phyloP scores from a whole-genome alignment of 1,140 invertebrate species.

The Bombus consobrinus region DNA sequence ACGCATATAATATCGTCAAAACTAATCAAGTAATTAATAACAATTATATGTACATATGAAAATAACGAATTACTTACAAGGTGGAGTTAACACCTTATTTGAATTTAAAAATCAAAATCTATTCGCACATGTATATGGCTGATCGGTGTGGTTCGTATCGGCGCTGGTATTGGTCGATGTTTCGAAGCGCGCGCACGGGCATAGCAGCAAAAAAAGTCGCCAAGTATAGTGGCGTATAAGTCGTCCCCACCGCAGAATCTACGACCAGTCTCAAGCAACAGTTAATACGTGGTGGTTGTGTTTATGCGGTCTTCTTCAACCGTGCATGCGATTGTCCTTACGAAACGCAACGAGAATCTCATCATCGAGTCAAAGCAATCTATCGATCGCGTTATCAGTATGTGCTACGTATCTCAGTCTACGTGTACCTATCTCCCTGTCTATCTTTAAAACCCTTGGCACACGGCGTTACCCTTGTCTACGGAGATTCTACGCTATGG shows the following conservation, averaged over 20 bases:
- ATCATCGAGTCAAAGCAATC: neutral
- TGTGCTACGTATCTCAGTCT: neutral
- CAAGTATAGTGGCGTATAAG: constrained; percentile 54
- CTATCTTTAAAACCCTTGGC: neutral
- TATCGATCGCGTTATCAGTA: neutral
- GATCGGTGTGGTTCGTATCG: constrained; percentile 5
- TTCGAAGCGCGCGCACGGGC: constrained; percentile 19
- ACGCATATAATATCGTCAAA: neutral
- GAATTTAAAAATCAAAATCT: constrained; percentile 31
- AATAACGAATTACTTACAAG: neutral
- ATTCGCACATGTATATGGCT: neutral
- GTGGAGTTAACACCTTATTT: neutral
- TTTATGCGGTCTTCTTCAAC: neutral
- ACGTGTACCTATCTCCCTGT: neutral
- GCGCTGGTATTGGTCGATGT: constrained; percentile 31
- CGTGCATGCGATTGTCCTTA: neutral
- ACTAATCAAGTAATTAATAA: neutral
- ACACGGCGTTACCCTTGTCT: neutral
- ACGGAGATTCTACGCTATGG: neutral
- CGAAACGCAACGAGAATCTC: neutral
- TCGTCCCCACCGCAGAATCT: constrained; percentile 4
- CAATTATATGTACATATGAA: neutral
- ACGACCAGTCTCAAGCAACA: constrained; percentile 45
- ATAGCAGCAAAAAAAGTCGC: constrained; percentile 30
- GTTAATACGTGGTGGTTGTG: neutral